Conservation (phyloP, 2,888 invertebrate genomes). For the Ochropleura leucogaster region DNA sequence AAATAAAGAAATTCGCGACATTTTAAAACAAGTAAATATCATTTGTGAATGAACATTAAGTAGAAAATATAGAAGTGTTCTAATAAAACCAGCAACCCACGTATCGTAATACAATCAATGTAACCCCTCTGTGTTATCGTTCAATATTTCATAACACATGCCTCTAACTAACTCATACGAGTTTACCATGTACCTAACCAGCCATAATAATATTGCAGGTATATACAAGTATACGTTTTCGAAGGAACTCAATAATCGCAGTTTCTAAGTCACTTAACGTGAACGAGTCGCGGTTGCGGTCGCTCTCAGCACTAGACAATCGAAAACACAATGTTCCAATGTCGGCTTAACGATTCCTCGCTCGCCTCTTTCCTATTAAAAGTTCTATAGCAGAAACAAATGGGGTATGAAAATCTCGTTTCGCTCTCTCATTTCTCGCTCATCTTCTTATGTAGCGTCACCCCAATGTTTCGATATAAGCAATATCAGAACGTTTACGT, state of each 20-base stretch:
- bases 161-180: slow-evolving; percentile 41
- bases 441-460: slow-evolving; percentile 64
- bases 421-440: slow-evolving; percentile 55
- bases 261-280: slow-evolving; percentile 81
- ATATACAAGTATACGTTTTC: slow-evolving; percentile 45
- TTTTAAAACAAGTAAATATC: neutral
- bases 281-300: slow-evolving; percentile 62
- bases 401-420: slow-evolving; percentile 46
- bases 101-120: slow-evolving; percentile 19
- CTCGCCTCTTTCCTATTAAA: slow-evolving; percentile 33
- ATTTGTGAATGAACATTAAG: neutral
- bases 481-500: slow-evolving; percentile 83
- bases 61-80: neutral
- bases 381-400: slow-evolving; percentile 39
- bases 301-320: slow-evolving; percentile 36
- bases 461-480: slow-evolving; percentile 78
- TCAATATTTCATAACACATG: slow-evolving; percentile 34
- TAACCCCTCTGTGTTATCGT: slow-evolving; percentile 19
- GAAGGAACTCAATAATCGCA: slow-evolving; percentile 77
- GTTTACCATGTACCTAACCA: slow-evolving; percentile 50
- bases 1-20: no score
- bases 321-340: slow-evolving; percentile 24
- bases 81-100: neutral
- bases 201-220: slow-evolving; percentile 58
- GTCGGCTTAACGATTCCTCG: slow-evolving; percentile 29